Base-by-base conservation (phyloP, 2,888 invertebrate species). In the Hypolimnas misippus region DNA sequence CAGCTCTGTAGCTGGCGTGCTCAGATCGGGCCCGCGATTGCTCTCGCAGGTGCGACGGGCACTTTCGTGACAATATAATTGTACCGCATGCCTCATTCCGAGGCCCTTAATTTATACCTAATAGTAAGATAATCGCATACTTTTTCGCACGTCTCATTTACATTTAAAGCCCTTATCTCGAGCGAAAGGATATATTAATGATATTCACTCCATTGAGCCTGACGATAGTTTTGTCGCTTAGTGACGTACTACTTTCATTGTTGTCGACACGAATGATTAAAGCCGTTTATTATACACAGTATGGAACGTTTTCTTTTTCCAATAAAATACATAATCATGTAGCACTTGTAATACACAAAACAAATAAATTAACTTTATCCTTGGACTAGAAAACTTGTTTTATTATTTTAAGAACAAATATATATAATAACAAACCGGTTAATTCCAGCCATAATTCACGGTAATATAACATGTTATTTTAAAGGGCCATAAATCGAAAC, bases 41-140 rank as follows among this genome's bases (percentile, higher is more conserved):
- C n/a, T 65, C 66, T 63, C 72, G 74, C 76, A 76, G 75, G 73
- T 75, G 75, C 74, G 71, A 73, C 72, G 70, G 70, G 42, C 70
- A 71, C 81, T n/a, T n/a, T 89, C 89, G 89, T 90, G 90, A 91
- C 90, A 89, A 87, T 89, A 89, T 91, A 91, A 91, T 91, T 91
- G 89, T 88, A 42, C 42, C 42, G 86, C 86, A 86, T 84, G 46
- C 46, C 46, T 84, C 86, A 87, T 84, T 85, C 84, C 79, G 65
- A 75, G 76, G 77, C 77, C 86, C 85, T 89, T 88, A 87, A 90
- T 89, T 90, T 89, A 90, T 88, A 89, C 89, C 87, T 90, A 90
- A 89, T 90, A 87, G 87, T 79, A 79, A 89, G 89, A 90, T 90
- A 84, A 90, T 89, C 89, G 85, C 78, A 80, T 80, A 82, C 83